Base-by-base conservation (phyloP, 2,797 vertebrate genomes). In the Emys orbicularis region DNA sequence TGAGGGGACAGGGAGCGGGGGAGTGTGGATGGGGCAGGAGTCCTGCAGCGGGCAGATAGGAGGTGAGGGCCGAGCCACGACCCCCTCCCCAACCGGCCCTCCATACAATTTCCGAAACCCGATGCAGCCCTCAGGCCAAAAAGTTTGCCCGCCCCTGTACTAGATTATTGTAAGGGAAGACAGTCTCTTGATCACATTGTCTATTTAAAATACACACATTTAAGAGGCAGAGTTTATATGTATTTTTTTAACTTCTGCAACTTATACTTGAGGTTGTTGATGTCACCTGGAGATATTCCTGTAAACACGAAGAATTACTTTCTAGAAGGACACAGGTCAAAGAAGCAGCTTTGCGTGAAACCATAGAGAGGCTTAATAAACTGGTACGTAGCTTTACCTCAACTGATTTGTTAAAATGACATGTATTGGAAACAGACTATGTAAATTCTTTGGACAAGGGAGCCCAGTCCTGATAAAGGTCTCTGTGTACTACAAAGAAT, bases 221-320 rank as follows among this genome's bases (percentile, higher is more conserved):
- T 83, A 57, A 79, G 65, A 88, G 79, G 52, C 52, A 49, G 86
- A 85, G 21, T 61, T 80, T 59, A 19, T 52, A 12, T 1, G 0
- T 49, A 37, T 83, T 18, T 81, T 90, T 84, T 94, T 95, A 92
- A 94, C n/a, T 94, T 87, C 80, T 97, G 52, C 83, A 53, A 94
- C 87, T 97, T 97, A 34, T 92, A 34, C 79, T 98, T 87, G 96
- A 99, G 99, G 98, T 99, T 95, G 99, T 99, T 76, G 99, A 99
- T 96, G 99, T 99, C 83, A 99, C 99, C 8, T 99, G 99, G 99
- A 98, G 99, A 95, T 99, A 99, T 96, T 99, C 99, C 95, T 99
- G 99, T 98, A 99, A 99, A 94, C 99, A 99, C 90, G 95, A 98
- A 80, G 99, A 99, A 74, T 98, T 99, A 31, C 97, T 99, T 61